phyloP scores from a whole-genome alignment of 2,797 vertebrate species.

The Miichthys miiuy region DNA sequence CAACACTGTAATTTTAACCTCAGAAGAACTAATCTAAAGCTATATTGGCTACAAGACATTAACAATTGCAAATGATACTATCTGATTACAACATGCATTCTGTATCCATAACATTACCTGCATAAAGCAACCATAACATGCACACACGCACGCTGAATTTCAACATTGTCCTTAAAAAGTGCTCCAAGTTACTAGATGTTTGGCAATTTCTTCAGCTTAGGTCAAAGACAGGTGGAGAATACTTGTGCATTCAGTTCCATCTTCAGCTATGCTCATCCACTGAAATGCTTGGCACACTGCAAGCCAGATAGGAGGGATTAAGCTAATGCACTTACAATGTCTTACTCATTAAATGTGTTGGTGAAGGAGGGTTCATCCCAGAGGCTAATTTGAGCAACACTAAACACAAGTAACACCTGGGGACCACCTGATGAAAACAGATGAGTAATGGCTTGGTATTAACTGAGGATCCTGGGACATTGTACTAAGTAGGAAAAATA shows the following conservation, averaged over 20 bases:
- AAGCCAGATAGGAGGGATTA: conserved; percentile 88
- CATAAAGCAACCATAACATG: conserved; percentile 74
- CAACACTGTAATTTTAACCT: no score
- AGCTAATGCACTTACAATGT: conserved; percentile 87
- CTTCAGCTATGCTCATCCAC: conserved; percentile 53
- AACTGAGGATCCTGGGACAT: no score
- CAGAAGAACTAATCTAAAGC: neutral
- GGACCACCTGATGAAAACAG: neutral
- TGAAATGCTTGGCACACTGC: conserved; percentile 66
- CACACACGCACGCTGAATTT: conserved; percentile 63
- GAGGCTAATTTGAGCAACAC: conserved; percentile 66
- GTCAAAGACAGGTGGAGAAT: conserved; percentile 31
- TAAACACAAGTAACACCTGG: conserved; percentile 49
- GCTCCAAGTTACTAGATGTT: conserved; percentile 40
- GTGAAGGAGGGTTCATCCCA: conserved; percentile 51
- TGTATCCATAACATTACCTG: conserved; percentile 77
- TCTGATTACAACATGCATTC: neutral
- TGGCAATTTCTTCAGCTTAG: conserved; percentile 53
- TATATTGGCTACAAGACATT: neutral
- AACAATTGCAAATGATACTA: neutral
- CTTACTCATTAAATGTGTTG: conserved; percentile 70
- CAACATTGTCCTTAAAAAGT: conserved; percentile 73
- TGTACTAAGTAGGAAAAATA: no score
- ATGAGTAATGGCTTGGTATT: no score
- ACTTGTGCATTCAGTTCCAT: conserved; percentile 65